These are phyloP conservation scores for Eudyptes chrysolophus DNA, from an alignment of 2,113 vertebrate species.

Conservation along the genomic window DNA sequence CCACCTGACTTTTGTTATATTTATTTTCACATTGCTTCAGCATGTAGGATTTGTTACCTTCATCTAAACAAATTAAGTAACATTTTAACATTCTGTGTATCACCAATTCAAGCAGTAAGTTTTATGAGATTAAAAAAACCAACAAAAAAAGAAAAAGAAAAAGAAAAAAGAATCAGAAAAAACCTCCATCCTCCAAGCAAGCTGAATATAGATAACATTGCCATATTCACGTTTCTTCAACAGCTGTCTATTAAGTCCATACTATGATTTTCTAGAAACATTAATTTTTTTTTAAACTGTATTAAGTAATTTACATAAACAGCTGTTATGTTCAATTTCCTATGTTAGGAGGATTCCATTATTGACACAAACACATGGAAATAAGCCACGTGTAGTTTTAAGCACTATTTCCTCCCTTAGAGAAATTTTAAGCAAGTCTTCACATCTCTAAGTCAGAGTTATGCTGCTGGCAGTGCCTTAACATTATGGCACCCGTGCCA, in stretches of 20 bases:
- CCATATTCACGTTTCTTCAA: not conserved
- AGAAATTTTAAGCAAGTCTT: not conserved
- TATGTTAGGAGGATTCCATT: not conserved
- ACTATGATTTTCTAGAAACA: not conserved
- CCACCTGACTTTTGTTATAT: slow-evolving; percentile 12
- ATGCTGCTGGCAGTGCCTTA: not conserved
- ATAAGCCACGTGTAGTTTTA: not conserved
- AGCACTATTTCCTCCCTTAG: not conserved
- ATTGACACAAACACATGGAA: not conserved
- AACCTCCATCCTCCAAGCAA: not conserved
- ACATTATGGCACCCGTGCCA: not conserved
- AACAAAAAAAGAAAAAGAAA: not conserved
- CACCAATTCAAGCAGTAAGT: not conserved
- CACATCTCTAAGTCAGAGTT: not conserved
- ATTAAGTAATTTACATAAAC: not conserved
- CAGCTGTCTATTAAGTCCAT: not conserved
- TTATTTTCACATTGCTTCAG: slow-evolving; percentile 23
- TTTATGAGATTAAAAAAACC: not conserved
- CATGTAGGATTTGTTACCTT: slow-evolving; percentile 50
- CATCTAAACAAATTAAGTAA: slow-evolving; percentile 4
- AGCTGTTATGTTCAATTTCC: not conserved
- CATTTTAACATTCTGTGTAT: not conserved
- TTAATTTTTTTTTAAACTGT: not conserved
- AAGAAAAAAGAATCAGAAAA: not conserved
- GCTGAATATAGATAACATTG: not conserved